Percentiles rank a stretch among this genome's conserved stretches.
phyloP scores from a whole-genome alignment of 2,797 vertebrate species.

The Ispidina lecontei region DNA sequence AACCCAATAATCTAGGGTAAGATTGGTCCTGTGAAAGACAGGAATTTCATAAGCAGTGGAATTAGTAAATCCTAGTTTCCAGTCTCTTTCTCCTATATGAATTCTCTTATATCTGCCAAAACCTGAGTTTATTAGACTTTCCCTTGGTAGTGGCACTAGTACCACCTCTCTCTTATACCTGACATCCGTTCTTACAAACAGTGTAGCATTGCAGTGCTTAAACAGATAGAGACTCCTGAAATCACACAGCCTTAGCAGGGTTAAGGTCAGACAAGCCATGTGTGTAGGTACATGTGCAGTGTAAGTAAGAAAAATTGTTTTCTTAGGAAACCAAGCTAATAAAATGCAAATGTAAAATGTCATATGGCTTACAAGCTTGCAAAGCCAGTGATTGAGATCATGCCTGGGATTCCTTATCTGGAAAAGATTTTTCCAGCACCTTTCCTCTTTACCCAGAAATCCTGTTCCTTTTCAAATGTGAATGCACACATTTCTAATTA shows the following conservation, averaged over 20 bases:
- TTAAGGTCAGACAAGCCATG: background rate
- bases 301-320: constrained; percentile 33
- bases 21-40: constrained; percentile 14
- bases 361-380: constrained; percentile 14
- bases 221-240: background rate
- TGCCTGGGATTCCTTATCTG: constrained; percentile 21
- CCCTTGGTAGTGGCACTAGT: background rate
- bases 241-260: background rate
- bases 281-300: background rate
- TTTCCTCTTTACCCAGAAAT: background rate
- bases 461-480: background rate
- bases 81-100: background rate
- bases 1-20: background rate
- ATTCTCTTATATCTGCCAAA: background rate
- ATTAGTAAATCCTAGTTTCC: constrained; percentile 16
- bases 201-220: background rate
- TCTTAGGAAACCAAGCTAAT: constrained; percentile 41
- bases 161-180: background rate
- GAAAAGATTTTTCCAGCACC: constrained; percentile 14
- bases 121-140: background rate
- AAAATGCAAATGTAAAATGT: constrained; percentile 36
- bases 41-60: background rate
- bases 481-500: background rate
- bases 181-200: background rate
- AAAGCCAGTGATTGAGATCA: background rate